A percentile compares a stretch with the other conserved stretches of the same genome.
phyloP scores from a whole-genome alignment of 2,797 vertebrate species.

The Crax fasciolata region DNA sequence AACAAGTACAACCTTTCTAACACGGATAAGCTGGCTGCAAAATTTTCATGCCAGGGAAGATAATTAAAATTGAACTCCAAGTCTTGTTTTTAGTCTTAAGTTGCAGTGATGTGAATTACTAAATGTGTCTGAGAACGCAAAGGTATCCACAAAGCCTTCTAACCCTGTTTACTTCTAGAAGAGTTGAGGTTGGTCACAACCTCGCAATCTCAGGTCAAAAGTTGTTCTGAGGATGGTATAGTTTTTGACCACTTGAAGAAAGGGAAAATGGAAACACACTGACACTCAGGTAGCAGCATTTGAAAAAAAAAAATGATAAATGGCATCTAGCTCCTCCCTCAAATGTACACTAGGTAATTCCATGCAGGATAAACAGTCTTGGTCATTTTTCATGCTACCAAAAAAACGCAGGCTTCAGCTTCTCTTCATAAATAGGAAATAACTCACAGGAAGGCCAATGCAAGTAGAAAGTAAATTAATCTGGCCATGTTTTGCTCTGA shows the following conservation, averaged over 20 bases:
- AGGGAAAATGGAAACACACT: background rate
- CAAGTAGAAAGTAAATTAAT: slow-evolving; percentile 22
- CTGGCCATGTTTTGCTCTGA: background rate
- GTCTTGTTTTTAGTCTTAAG: background rate
- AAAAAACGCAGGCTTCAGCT: background rate
- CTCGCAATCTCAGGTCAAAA: background rate
- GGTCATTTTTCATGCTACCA: background rate
- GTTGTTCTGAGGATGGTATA: background rate
- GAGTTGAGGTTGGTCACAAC: background rate
- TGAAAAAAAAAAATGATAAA: background rate
- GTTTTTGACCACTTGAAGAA: background rate
- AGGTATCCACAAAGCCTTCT: background rate
- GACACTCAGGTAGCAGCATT: background rate
- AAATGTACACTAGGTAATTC: background rate
- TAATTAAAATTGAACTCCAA: background rate
- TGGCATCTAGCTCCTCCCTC: background rate
- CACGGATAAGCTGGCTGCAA: background rate
- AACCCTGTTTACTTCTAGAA: background rate
- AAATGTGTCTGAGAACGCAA: background rate
- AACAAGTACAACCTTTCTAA: slow-evolving; percentile 5
- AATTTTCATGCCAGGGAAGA: background rate
- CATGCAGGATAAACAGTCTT: background rate
- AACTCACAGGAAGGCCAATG: background rate
- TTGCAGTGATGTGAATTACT: background rate
- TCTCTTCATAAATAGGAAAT: background rate